These are phyloP conservation scores for Alcedo atthis DNA, from an alignment of 2,797 vertebrate genomes.

Conservation along the genomic window DNA sequence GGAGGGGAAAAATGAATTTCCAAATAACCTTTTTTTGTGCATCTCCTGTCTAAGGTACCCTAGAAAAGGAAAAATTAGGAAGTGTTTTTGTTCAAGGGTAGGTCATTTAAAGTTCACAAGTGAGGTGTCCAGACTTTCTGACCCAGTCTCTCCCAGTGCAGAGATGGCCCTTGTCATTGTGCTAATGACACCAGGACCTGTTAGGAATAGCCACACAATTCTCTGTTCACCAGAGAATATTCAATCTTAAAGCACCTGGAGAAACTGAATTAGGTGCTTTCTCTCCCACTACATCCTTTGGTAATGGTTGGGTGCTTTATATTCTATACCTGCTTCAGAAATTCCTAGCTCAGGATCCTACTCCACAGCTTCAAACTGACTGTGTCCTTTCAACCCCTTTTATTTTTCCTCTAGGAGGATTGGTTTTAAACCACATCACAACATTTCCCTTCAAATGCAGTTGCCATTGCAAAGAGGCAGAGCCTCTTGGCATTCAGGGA, in stretches of 20 bases:
- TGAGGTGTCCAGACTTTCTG: background rate
- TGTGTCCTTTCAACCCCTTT: background rate
- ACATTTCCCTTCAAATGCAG: background rate
- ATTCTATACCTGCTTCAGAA: background rate
- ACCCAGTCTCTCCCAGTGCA: background rate
- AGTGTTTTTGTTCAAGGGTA: background rate
- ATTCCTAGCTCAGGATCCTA: background rate
- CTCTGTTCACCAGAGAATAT: background rate
- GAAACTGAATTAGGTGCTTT: background rate
- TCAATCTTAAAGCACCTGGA: background rate
- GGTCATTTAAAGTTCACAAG: background rate
- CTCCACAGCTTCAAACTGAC: conserved; percentile 6
- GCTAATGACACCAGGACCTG: background rate
- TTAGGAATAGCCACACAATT: background rate
- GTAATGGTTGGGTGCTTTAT: rapidly evolving
- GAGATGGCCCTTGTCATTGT: background rate
- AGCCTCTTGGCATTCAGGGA: conserved; percentile 61
- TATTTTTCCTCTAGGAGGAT: background rate
- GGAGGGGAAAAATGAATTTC: conserved; percentile 56
- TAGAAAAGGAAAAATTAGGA: background rate
- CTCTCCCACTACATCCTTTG: background rate
- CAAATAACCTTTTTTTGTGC: conserved; percentile 49
- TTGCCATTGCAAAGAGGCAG: conserved; percentile 10
- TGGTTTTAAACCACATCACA: background rate
- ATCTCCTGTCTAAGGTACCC: conserved; percentile 28